Conservation (phyloP, 2,888 invertebrate species). For the Machimus atricapillus region DNA sequence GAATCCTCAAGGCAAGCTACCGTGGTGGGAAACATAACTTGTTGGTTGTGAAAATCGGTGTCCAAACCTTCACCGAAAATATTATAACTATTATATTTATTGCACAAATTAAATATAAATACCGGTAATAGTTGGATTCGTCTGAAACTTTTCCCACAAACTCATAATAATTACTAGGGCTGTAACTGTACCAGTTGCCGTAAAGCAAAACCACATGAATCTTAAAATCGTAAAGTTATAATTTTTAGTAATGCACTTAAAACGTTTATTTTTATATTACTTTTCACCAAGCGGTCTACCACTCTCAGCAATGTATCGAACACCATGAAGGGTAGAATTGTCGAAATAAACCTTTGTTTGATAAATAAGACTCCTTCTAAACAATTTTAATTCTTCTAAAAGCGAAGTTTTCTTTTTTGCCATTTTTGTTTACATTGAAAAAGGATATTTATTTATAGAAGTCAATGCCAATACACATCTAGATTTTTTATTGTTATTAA, state of each 20-base stretch:
- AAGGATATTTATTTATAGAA: background rate
- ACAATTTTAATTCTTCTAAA: conserved; percentile 48
- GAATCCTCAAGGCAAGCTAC: conserved; percentile 70
- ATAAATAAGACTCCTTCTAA: conserved; percentile 71
- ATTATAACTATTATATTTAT: conserved; percentile 48
- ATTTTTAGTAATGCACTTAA: background rate
- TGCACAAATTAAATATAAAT: background rate
- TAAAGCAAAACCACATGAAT: conserved; percentile 82
- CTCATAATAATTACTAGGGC: conserved; percentile 78
- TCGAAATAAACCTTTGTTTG: conserved; percentile 78
- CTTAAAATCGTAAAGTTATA: conserved; percentile 59
- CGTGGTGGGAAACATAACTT: conserved; percentile 77
- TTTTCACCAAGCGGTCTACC: conserved; percentile 79
- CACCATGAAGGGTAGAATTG: conserved; percentile 79
- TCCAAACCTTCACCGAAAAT: conserved; percentile 67
- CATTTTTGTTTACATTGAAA: conserved; percentile 1
- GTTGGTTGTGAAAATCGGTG: conserved; percentile 82
- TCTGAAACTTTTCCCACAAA: conserved; percentile 84
- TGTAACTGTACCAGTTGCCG: conserved; percentile 72
- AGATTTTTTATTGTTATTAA: background rate
- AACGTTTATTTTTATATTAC: conserved; percentile 58
- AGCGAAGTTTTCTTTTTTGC: background rate
- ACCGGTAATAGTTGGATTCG: conserved; percentile 82
- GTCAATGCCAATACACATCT: background rate
- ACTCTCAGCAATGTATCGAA: conserved; percentile 78